These are phyloP conservation scores for Malthinus seriepunctatus DNA, from an alignment of 2,888 invertebrate species.

Conservation along the genomic window DNA sequence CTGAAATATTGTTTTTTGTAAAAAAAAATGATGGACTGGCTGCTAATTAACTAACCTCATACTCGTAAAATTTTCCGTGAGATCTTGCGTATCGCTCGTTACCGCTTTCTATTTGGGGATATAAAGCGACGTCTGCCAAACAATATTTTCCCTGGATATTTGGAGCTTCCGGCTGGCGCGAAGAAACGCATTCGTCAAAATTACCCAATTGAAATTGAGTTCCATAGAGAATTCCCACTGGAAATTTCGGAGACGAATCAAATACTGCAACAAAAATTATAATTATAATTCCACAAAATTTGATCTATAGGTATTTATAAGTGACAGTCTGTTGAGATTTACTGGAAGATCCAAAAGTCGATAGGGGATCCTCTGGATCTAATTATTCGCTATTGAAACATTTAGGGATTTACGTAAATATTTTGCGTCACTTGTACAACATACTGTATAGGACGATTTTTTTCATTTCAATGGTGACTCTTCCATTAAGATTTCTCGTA, in stretches of 20 bases:
- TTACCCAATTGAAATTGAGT: conserved; percentile 73
- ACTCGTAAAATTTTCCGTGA: conserved; percentile 5
- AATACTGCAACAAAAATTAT: conserved; percentile 63
- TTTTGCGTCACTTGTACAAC: no score
- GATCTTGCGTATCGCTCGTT: conserved; percentile 10
- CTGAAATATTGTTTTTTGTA: conserved; percentile 25
- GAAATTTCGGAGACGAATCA: conserved; percentile 72
- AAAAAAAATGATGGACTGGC: background rate
- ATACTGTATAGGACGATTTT: no score
- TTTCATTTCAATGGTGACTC: no score
- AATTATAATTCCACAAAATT: background rate
- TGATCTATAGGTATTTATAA: background rate
- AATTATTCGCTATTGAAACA: no score
- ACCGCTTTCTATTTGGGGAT: conserved; percentile 11
- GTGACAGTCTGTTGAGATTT: no score
- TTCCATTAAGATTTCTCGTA: no score
- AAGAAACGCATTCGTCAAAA: conserved; percentile 70
- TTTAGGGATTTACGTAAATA: no score
- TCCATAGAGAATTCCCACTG: conserved; percentile 69
- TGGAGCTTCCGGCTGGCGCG: conserved; percentile 21
- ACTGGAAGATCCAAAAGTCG: no score
- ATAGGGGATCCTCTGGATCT: no score
- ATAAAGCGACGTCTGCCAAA: conserved; percentile 57
- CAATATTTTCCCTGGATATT: conserved; percentile 68
- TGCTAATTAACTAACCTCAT: conserved; percentile 4